These are phyloP conservation scores for Epinotia bilunana DNA, from an alignment of 2,888 invertebrate genomes.

Conservation along the genomic window DNA sequence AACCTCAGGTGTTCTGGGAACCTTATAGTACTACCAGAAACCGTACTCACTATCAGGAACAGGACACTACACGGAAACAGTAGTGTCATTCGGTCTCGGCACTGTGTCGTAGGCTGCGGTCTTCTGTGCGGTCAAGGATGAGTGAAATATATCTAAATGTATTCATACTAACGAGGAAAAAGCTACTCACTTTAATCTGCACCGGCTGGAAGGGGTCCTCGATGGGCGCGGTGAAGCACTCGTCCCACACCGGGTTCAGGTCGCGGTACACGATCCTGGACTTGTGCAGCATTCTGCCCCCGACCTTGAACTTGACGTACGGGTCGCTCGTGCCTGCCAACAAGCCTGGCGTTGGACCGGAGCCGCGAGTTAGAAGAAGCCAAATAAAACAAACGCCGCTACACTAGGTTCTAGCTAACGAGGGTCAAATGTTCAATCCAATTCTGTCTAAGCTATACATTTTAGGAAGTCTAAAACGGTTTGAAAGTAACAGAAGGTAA, in stretches of 20 bases:
- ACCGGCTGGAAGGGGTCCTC: conserved; percentile 95
- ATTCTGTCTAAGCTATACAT: neutral
- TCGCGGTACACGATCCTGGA: conserved; percentile 97
- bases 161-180: neutral
- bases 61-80: too few species aligned
- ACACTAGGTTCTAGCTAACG: conserved; percentile 9
- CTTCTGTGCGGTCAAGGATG: too few species aligned
- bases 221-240: conserved; percentile 95
- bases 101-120: too few species aligned
- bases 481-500: neutral
- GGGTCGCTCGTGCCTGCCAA: conserved; percentile 97
- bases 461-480: too few species aligned
- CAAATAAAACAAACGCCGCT: conserved; percentile 57
- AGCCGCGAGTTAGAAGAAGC: conserved; percentile 76
- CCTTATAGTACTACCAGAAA: too few species aligned
- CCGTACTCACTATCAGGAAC: too few species aligned
- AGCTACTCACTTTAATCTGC: conserved; percentile 89
- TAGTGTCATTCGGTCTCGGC: too few species aligned
- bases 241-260: conserved; percentile 99
- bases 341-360: conserved; percentile 80
- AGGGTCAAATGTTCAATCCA: neutral
- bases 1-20: too few species aligned
- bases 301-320: conserved; percentile 97
- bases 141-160: too few species aligned
- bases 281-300: conserved; percentile 94